These are phyloP conservation scores for Vanacampus margaritifer DNA, from an alignment of 2,113 vertebrate genomes.

Conservation along the genomic window DNA sequence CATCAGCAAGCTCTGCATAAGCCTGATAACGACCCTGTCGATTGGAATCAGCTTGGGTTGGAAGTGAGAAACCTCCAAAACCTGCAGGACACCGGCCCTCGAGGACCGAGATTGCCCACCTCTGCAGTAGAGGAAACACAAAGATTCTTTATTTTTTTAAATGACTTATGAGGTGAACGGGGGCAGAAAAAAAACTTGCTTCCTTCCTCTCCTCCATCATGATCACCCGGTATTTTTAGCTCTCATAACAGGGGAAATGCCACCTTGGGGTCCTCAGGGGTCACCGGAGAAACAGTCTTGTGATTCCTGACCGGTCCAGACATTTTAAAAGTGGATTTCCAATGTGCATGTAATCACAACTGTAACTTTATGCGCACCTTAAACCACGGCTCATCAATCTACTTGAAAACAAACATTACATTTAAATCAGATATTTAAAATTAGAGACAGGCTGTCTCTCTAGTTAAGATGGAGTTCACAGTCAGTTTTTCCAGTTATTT, in stretches of 20 bases:
- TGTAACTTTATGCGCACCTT: too few species aligned
- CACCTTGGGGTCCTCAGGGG: conserved; percentile 53
- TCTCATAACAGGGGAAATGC: conserved; percentile 49
- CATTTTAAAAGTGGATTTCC: too few species aligned
- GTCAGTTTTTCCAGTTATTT: conserved; percentile 10
- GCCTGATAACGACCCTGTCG: too few species aligned
- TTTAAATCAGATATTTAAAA: conserved; percentile 61
- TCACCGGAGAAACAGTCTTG: conserved; percentile 29
- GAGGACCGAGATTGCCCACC: too few species aligned
- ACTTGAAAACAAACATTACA: conserved; percentile 14
- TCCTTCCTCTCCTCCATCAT: conserved; percentile 54
- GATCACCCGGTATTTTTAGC: conserved; percentile 57
- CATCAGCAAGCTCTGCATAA: too few species aligned
- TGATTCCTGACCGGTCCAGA: conserved; percentile 39
- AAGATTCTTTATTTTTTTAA: too few species aligned
- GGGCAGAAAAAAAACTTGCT: conserved; percentile 51
- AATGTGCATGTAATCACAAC: conserved; percentile 3
- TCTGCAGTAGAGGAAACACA: too few species aligned
- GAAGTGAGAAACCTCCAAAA: too few species aligned
- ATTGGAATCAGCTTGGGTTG: too few species aligned
- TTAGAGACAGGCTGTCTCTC: conserved; percentile 43
- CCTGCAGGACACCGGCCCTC: too few species aligned
- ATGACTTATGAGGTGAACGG: conserved; percentile 25
- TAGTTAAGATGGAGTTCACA: conserved; percentile 27
- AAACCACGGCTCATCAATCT: conserved; percentile 19